Evolutionary conservation across 2,113 vertebrate species (phyloP).

Genomic region (Lates calcarifer): DNA sequence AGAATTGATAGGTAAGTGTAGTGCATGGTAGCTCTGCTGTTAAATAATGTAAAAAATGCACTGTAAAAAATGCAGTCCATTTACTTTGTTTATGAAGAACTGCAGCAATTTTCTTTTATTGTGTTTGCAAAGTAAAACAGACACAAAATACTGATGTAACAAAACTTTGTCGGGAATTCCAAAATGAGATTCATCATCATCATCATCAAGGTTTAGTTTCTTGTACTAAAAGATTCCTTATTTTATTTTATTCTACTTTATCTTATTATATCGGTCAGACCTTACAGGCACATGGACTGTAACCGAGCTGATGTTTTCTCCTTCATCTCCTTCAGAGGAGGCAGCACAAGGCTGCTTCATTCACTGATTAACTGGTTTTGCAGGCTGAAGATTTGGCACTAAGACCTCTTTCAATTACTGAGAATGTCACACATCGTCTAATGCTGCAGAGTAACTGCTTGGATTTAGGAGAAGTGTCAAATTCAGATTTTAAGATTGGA

Average conservation of each 20-base stretch:
- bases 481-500: not conserved
- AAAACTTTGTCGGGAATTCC: not conserved
- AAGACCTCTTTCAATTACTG: not conserved
- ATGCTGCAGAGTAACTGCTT: not conserved
- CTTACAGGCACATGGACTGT: not conserved
- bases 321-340: not conserved
- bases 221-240: not conserved
- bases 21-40: not conserved
- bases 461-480: not conserved
- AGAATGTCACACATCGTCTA: not conserved
- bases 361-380: slow-evolving; percentile 10
- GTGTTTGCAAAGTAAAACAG: not conserved
- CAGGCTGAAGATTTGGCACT: not conserved
- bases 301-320: not conserved
- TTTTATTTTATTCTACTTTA: too few relatives aligned
- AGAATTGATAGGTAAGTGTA: not conserved
- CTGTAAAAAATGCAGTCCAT: not conserved
- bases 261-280: too few relatives aligned
- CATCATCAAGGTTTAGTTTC: too few relatives aligned
- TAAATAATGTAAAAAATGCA: not conserved
- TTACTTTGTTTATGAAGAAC: not conserved
- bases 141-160: not conserved
- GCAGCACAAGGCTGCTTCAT: not conserved
- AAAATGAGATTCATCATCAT: too few relatives aligned
- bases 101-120: not conserved